Conservation (phyloP, 2,113 vertebrate species). For the Actinemys pallida region DNA sequence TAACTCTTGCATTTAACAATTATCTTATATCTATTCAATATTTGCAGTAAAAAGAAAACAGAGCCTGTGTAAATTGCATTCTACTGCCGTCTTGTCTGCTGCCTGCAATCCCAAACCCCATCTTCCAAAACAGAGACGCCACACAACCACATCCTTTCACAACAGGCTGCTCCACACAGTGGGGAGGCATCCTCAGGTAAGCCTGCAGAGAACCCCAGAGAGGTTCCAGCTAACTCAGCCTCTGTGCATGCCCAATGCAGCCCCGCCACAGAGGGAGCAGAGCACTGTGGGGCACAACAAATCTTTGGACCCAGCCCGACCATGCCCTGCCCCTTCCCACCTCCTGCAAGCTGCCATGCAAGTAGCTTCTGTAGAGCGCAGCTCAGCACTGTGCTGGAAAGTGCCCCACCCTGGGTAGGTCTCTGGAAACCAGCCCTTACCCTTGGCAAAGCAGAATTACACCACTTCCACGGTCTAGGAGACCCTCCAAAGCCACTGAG, state of each 20-base stretch:
- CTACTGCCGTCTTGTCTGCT: not conserved
- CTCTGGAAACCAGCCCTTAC: not conserved
- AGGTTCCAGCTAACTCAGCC: not conserved
- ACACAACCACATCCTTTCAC: not conserved
- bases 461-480: not conserved
- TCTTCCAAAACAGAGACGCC: not conserved
- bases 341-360: not conserved
- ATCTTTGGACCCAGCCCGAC: not conserved
- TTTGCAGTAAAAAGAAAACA: not conserved
- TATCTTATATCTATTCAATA: not conserved
- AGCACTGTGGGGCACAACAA: rapidly evolving
- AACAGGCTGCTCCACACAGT: rapidly evolving
- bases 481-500: not conserved
- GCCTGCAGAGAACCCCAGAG: not conserved
- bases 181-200: not conserved
- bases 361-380: not conserved
- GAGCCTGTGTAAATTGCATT: not conserved
- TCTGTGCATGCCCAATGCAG: not conserved
- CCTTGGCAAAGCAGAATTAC: not conserved
- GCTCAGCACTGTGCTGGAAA: not conserved
- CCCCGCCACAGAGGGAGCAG: not conserved
- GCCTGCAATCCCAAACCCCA: not conserved
- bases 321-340: not conserved
- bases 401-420: rapidly evolving
- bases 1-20: slow-evolving; percentile 1